Percentiles rank a stretch among this genome's conserved stretches.
Evolutionary conservation across 2,888 invertebrate genomes (phyloP).

Genomic region (Microctonus brassicae): DNA sequence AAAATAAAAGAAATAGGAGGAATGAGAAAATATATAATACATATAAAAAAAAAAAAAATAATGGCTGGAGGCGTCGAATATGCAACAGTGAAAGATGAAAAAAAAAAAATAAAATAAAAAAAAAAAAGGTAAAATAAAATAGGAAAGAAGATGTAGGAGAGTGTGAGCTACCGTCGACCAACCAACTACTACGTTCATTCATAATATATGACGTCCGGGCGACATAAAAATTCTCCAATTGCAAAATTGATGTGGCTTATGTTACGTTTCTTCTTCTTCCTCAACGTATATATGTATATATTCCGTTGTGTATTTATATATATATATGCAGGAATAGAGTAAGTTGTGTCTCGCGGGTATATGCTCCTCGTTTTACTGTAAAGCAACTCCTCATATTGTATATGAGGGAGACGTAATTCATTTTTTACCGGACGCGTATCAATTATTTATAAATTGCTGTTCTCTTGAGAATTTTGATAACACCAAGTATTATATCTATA

Average conservation of each 20-base stretch:
- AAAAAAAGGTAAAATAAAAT: neutral
- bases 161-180: neutral
- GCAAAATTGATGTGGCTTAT: constrained; percentile 70
- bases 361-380: constrained; percentile 66
- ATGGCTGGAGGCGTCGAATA: neutral
- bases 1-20: neutral
- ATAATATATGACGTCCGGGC: constrained; percentile 65
- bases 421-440: constrained; percentile 70
- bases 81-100: neutral
- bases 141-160: neutral
- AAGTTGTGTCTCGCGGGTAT: constrained; percentile 63
- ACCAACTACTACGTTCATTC: constrained; percentile 50
- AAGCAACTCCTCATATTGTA: constrained; percentile 69
- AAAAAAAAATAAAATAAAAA: neutral
- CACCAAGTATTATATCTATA: neutral
- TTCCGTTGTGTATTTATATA: too few relatives aligned
- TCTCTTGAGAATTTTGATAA: constrained; percentile 57
- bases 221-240: constrained; percentile 70
- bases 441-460: constrained; percentile 71
- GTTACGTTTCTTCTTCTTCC: constrained; percentile 53
- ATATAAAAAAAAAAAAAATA: neutral
- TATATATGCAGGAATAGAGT: constrained; percentile 12
- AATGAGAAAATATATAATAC: neutral
- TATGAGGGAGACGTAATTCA: constrained; percentile 68
- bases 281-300: constrained; percentile 17